Conservation (phyloP, 64 coral and sea anemone species). For the Dendrophyllia cribrosa region DNA sequence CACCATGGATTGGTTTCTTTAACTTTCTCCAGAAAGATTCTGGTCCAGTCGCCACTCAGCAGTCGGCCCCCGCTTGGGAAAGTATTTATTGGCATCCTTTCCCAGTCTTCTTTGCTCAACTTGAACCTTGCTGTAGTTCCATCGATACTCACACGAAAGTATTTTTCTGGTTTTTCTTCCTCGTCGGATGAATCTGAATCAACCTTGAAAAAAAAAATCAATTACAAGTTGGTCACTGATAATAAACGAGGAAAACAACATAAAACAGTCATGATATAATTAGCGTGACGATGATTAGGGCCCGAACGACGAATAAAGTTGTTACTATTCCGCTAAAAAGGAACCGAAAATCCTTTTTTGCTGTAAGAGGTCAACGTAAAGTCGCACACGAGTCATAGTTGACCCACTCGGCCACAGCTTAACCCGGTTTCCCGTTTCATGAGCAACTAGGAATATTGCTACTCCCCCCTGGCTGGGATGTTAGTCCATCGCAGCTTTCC, state of each 20-base stretch:
- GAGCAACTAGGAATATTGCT: too few relatives aligned
- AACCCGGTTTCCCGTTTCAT: too few relatives aligned
- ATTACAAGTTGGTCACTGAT: not conserved
- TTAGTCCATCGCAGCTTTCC: too few relatives aligned
- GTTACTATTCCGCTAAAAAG: too few relatives aligned
- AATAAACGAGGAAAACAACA: not conserved
- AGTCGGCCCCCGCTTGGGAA: conserved; percentile 45
- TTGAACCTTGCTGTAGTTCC: conserved; percentile 30
- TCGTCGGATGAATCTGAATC: conserved; percentile 51
- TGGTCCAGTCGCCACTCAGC: conserved; percentile 42
- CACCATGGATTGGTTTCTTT: conserved; percentile 60
- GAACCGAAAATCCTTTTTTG: too few relatives aligned
- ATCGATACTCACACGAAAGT: conserved; percentile 33
- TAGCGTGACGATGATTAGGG: too few relatives aligned
- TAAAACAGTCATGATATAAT: not conserved
- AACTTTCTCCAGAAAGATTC: conserved; percentile 32
- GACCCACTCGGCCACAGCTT: too few relatives aligned
- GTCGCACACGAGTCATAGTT: too few relatives aligned
- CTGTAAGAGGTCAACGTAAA: too few relatives aligned
- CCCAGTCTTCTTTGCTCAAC: conserved; percentile 27
- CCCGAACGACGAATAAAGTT: too few relatives aligned
- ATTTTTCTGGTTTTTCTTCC: conserved; percentile 21
- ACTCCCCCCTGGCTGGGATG: too few relatives aligned
- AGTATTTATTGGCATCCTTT: conserved; percentile 48
- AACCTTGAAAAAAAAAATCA: not conserved